A percentile compares a stretch with the other conserved stretches of the same genome.
These are phyloP conservation scores for Neodiprion lecontei DNA, from an alignment of 1,140 invertebrate genomes.

Conservation along the genomic window DNA sequence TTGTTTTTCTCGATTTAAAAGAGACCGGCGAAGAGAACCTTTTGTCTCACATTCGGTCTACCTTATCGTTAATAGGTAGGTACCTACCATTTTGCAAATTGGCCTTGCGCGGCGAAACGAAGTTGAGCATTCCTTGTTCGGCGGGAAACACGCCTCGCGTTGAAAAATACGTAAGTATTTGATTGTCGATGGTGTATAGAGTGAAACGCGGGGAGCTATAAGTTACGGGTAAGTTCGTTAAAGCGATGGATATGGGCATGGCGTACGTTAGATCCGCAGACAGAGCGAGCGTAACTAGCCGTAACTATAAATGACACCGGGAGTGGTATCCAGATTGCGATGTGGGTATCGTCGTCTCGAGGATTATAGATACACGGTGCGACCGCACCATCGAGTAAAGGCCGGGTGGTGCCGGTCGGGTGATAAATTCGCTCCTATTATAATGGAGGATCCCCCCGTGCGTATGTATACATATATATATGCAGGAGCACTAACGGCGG, in stretches of 20 bases:
- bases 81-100: too few species aligned
- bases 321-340: conserved; percentile 1
- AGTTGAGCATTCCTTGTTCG: too few species aligned
- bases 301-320: neutral
- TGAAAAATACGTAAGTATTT: too few species aligned
- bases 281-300: neutral
- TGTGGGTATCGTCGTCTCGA: neutral
- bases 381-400: neutral
- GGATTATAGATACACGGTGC: neutral
- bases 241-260: neutral
- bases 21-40: too few species aligned
- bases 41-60: too few species aligned
- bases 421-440: conserved; percentile 7
- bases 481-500: neutral
- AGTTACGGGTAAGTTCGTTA: neutral
- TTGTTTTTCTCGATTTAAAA: too few species aligned
- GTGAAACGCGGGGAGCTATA: too few species aligned
- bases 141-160: too few species aligned
- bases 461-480: too few species aligned
- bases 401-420: neutral
- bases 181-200: too few species aligned
- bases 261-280: neutral
- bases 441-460: neutral
- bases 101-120: too few species aligned
- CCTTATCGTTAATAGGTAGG: too few species aligned